A percentile compares a stretch with the other conserved stretches of the same genome.
Evolutionary conservation across 2,888 invertebrate species (phyloP).

Genomic region (Rhorus exstirpatorius): DNA sequence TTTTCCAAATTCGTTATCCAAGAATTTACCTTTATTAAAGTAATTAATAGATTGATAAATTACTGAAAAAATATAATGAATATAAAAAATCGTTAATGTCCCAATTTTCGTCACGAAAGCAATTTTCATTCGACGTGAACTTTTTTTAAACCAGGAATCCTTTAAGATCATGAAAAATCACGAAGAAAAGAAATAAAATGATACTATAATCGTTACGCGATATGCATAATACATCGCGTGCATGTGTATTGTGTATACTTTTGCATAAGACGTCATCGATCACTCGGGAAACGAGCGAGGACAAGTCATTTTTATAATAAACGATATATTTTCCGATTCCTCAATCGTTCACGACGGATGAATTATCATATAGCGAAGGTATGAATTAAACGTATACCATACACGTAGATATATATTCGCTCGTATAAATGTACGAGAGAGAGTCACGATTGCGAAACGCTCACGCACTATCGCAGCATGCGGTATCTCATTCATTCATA

Average conservation of each 20-base stretch:
- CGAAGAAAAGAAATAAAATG: too few relatives aligned
- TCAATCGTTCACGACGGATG: slow-evolving; percentile 51
- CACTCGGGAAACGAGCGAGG: not conserved
- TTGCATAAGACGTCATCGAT: not conserved
- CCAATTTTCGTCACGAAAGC: too few relatives aligned
- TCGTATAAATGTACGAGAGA: slow-evolving; percentile 27
- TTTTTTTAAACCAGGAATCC: too few relatives aligned
- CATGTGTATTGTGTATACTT: not conserved
- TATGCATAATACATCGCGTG: not conserved
- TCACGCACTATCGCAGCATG: slow-evolving; percentile 67
- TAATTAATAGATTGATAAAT: too few relatives aligned
- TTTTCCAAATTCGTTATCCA: too few relatives aligned
- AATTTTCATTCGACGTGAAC: too few relatives aligned
- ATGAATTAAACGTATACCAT: not conserved
- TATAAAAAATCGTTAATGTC: too few relatives aligned
- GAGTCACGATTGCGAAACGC: slow-evolving; percentile 57
- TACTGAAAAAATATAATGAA: too few relatives aligned
- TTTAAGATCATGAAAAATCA: too few relatives aligned
- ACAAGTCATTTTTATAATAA: slow-evolving; percentile 43
- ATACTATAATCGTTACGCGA: too few relatives aligned
- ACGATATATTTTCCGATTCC: slow-evolving; percentile 49
- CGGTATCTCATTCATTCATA: slow-evolving; percentile 67
- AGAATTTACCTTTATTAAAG: too few relatives aligned
- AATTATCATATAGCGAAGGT: slow-evolving; percentile 31
- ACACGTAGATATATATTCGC: not conserved